Evolutionary conservation across 2,797 vertebrate species (phyloP).

Genomic region (Sebastes matsubarae): DNA sequence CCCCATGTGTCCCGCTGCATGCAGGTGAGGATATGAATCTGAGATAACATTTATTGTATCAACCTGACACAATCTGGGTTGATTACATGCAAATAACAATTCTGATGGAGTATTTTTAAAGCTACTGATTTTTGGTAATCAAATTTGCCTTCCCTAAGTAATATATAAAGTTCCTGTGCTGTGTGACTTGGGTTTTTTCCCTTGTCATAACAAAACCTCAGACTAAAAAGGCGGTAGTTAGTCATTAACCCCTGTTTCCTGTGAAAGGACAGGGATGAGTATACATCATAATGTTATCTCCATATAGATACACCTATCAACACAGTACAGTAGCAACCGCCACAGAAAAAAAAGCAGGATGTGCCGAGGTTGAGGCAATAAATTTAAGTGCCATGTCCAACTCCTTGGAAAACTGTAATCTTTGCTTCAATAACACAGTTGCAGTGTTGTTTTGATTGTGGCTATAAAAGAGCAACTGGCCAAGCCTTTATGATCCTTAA

Average conservation of each 20-base stretch:
- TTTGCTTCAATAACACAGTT: neutral
- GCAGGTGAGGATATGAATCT: slow-evolving; percentile 21
- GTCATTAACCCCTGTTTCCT: neutral
- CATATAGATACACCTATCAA: neutral
- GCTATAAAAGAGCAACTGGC: slow-evolving; percentile 10
- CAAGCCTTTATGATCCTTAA: neutral
- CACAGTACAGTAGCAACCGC: slow-evolving; percentile 1
- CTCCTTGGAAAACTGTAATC: neutral
- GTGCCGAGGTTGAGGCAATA: slow-evolving; percentile 4
- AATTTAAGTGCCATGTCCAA: neutral
- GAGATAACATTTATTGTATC: slow-evolving; percentile 40
- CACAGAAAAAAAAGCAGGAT: neutral
- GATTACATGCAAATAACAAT: slow-evolving; percentile 37
- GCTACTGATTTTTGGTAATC: neutral
- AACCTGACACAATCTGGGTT: neutral
- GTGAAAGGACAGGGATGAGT: neutral
- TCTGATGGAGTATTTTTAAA: neutral
- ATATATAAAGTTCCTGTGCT: neutral
- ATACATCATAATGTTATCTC: neutral
- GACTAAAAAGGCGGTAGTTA: neutral
- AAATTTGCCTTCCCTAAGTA: neutral
- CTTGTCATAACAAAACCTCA: neutral
- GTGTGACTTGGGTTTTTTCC: neutral
- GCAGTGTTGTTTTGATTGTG: slow-evolving; percentile 8
- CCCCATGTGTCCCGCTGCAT: neutral